phyloP scores from a whole-genome alignment of 2,113 vertebrate species.

The Tachysurus vachellii region DNA sequence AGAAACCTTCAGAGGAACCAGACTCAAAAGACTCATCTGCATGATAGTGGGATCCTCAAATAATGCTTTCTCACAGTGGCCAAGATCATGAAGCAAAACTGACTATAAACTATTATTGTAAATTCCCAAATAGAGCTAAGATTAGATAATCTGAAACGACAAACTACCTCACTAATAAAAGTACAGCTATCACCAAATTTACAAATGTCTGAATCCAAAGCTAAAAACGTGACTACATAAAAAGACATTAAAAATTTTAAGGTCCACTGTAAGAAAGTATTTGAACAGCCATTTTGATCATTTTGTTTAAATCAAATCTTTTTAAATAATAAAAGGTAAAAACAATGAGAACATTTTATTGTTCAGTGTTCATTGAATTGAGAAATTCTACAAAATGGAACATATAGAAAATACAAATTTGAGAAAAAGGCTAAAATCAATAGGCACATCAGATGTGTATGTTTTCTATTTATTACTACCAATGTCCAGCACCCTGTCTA shows the following conservation, averaged over 20 bases:
- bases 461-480: background rate
- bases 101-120: background rate
- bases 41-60: background rate
- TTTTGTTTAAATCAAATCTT: background rate
- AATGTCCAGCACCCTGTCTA: background rate
- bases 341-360: background rate
- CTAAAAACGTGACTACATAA: background rate
- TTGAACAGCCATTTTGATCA: background rate
- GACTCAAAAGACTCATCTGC: background rate
- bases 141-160: background rate
- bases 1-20: background rate
- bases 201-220: background rate
- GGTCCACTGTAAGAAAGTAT: background rate
- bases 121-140: background rate
- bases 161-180: background rate
- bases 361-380: background rate
- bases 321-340: background rate
- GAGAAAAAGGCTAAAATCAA: background rate
- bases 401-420: background rate
- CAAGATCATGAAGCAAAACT: background rate
- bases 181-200: background rate
- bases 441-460: background rate
- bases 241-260: background rate
- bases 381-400: background rate
- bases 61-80: background rate